Base-by-base conservation (phyloP, 2,113 vertebrate genomes). In the Rattus rattus region DNA sequence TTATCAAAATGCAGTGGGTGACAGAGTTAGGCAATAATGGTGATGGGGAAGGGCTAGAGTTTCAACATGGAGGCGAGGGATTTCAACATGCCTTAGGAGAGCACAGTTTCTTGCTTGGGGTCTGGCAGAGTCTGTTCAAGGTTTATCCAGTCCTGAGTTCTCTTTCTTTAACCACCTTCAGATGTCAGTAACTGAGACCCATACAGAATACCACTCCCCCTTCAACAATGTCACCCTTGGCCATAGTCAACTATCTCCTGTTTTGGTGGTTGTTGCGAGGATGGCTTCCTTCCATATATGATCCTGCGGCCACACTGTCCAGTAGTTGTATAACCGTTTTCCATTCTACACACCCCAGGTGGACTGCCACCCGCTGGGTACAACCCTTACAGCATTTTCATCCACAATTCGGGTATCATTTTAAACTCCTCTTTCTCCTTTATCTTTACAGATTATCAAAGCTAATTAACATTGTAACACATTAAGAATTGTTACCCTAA, bases 291-390 rank as follows among this genome's bases (percentile, higher is more conserved):
- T 59, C 20, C 52, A 7, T 63, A 17, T 9, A 17, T 9, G n/a
- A 63, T n/a, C 22, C 36, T 26, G 59, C 7, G 39, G 59, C 59
- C 39, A 63, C 14, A 5, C 3, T 26, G 30, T 43, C 59, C 39
- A 65, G n/a, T 28, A 84, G n/a, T 4, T 61, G 36, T 65, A 39
- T 26, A 47, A 26, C 39, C 17, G n/a, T 43, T 65, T 43, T 43
- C 13, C 14, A 65, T 47, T 28, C 12, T 16, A 16, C 56, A 63
- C 24, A 28, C 7, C 36, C 56, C n/a, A 61, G 52, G n/a, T 43
- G 22, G n/a, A n/a, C 49, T 19, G 28, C 49, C 47, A 33, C 10
- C 19, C 0, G 4, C 33, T 10, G 0, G 2, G 79, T 24, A 24
- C 19, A 59, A n/a, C 10, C 4, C 2, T 20, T n/a, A 39, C 11